These are phyloP conservation scores for Sminthurides aquaticus DNA, from an alignment of 2,888 invertebrate genomes.

Conservation along the genomic window DNA sequence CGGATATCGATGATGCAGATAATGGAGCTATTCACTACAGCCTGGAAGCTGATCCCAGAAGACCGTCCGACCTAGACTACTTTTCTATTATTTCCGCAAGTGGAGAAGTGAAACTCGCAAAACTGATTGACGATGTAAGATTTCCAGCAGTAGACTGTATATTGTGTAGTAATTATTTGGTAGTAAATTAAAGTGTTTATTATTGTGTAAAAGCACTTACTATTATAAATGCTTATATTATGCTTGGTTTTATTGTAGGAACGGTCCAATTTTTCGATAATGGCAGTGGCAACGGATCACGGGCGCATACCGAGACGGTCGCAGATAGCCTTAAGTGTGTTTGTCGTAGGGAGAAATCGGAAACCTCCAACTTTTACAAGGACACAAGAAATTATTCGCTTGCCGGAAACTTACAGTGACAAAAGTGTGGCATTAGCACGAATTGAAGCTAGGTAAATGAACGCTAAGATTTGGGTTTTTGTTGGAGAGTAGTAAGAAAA, in stretches of 20 bases:
- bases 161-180: no score
- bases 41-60: conserved; percentile 46
- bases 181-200: background rate
- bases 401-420: conserved; percentile 67
- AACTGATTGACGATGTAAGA: conserved; percentile 54
- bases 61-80: conserved; percentile 54
- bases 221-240: no score
- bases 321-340: conserved; percentile 62
- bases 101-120: conserved; percentile 71
- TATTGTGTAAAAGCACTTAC: no score
- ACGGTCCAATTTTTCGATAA: conserved; percentile 49
- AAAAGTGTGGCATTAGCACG: conserved; percentile 63
- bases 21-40: conserved; percentile 76
- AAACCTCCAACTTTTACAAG: conserved; percentile 69
- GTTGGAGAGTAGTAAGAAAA: no score
- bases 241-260: background rate
- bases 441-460: conserved; percentile 62
- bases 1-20: conserved; percentile 83
- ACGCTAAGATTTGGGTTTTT: no score
- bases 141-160: background rate
- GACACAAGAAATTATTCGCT: conserved; percentile 47
- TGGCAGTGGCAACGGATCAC: conserved; percentile 70
- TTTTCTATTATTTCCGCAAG: conserved; percentile 74
- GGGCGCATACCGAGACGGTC: conserved; percentile 51
- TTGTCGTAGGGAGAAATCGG: conserved; percentile 78